phyloP scores from a whole-genome alignment of 1,140 invertebrate species.

The Drosophila burlai region DNA sequence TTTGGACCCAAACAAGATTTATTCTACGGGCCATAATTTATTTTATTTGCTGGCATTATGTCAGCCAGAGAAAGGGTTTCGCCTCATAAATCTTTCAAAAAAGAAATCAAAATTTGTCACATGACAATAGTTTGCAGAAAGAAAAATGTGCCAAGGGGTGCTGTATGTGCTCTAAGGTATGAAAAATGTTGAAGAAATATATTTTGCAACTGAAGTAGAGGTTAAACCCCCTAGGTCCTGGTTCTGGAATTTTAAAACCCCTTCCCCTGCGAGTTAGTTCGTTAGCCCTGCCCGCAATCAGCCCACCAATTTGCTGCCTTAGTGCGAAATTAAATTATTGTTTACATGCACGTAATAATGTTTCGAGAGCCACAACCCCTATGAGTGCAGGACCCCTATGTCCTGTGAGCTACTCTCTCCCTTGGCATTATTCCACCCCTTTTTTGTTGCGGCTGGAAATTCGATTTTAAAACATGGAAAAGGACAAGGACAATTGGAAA shows the following conservation, averaged over 20 bases:
- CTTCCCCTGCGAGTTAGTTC: conserved; percentile 11
- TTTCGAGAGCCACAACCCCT: conserved; percentile 46
- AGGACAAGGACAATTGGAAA: conserved; percentile 45
- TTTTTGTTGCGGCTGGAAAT: conserved; percentile 52
- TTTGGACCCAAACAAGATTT: conserved; percentile 4
- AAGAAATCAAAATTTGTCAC: conserved; percentile 31
- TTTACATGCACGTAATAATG: conserved; percentile 83
- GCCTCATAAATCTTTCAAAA: conserved; percentile 30
- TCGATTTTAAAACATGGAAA: conserved; percentile 76
- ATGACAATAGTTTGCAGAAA: conserved; percentile 9
- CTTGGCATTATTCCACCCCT: conserved; percentile 11
- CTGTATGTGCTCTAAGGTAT: neutral
- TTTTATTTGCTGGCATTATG: conserved; percentile 20
- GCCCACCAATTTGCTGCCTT: conserved; percentile 83
- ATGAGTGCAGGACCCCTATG: conserved; percentile 24
- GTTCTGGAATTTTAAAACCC: neutral
- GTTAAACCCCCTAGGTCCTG: too few relatives aligned
- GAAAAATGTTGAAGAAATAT: neutral
- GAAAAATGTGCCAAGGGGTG: neutral
- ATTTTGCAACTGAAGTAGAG: neutral
- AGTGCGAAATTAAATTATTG: conserved; percentile 84
- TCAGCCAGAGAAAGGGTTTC: conserved; percentile 3
- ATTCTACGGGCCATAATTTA: conserved; percentile 2
- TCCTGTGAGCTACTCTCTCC: conserved; percentile 38
- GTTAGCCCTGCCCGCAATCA: conserved; percentile 78